phyloP scores from a whole-genome alignment of 2,888 invertebrate species.

The Drosophila suboccidentalis region DNA sequence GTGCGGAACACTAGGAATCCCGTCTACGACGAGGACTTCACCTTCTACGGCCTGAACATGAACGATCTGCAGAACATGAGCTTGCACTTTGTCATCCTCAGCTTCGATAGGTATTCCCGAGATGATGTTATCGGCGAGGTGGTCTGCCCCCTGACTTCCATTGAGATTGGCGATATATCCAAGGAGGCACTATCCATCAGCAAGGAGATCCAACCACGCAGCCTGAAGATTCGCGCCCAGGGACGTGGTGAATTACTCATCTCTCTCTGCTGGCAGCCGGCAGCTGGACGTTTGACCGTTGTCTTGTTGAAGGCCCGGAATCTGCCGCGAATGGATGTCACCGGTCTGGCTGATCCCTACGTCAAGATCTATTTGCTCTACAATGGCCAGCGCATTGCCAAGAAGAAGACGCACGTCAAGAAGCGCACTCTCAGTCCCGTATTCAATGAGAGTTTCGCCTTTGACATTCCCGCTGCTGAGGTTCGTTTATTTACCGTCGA shows the following conservation, averaged over 20 bases:
- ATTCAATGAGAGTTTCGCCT: slow-evolving; percentile 99
- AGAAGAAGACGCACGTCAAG: slow-evolving; percentile 99
- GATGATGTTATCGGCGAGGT: slow-evolving; percentile 99
- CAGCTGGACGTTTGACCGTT: slow-evolving; percentile 97
- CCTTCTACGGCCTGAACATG: slow-evolving; percentile 97
- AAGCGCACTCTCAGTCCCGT: slow-evolving; percentile 99
- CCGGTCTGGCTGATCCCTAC: slow-evolving; percentile 97
- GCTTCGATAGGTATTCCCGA: slow-evolving; percentile 98
- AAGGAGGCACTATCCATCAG: slow-evolving; percentile 93
- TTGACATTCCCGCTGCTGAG: slow-evolving; percentile 95
- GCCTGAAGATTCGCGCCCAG: slow-evolving; percentile 96
- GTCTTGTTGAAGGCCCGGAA: slow-evolving; percentile 98
- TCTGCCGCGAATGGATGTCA: slow-evolving; percentile 99
- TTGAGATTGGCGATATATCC: slow-evolving; percentile 89
- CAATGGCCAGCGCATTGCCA: slow-evolving; percentile 98
- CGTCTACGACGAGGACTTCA: slow-evolving; percentile 99
- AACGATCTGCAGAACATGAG: slow-evolving; percentile 95
- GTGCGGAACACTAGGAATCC: slow-evolving; percentile 98
- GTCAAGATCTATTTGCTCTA: slow-evolving; percentile 98
- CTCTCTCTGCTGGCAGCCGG: slow-evolving; percentile 99
- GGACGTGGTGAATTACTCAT: slow-evolving; percentile 98
- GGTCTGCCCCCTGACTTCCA: slow-evolving; percentile 91
- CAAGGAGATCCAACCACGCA: slow-evolving; percentile 96
- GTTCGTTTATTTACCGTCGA: slow-evolving; percentile 54
- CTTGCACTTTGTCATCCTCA: slow-evolving; percentile 96